Conservation (phyloP, 1,140 invertebrate species). For the Helicoverpa armigera region DNA sequence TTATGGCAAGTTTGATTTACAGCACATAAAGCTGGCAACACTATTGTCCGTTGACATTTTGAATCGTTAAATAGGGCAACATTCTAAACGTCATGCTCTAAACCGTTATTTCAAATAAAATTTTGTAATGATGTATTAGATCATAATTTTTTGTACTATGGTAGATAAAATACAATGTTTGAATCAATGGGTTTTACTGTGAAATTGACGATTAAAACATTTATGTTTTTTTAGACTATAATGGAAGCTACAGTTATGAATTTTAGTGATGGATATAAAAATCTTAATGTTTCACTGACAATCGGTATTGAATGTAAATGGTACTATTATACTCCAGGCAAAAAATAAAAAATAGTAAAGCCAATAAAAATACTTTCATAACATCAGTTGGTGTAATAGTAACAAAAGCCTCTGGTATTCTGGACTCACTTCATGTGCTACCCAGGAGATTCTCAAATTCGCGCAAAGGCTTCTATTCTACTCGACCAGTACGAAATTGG, state of each 20-base stretch:
- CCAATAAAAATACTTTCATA: background rate
- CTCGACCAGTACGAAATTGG: no score
- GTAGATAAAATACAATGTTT: conserved; percentile 49
- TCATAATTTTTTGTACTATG: conserved; percentile 40
- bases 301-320: background rate
- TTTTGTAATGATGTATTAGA: conserved; percentile 46
- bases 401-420: no score
- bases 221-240: conserved; percentile 27
- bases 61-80: conserved; percentile 66
- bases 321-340: background rate
- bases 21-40: conserved; percentile 61
- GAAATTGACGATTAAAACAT: conserved; percentile 48
- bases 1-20: conserved; percentile 66
- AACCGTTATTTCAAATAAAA: conserved; percentile 52
- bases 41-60: conserved; percentile 63
- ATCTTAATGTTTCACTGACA: conserved; percentile 8
- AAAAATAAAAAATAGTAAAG: conserved; percentile 29
- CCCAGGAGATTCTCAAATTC: no score
- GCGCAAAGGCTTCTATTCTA: no score
- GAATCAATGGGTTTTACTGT: conserved; percentile 45
- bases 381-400: no score
- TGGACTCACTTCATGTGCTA: no score
- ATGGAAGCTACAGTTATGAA: conserved; percentile 24
- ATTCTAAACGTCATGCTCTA: conserved; percentile 60
- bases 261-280: conserved; percentile 50